Evolutionary conservation across 2,888 invertebrate species (phyloP), one percentile per base, ranked within the genome.

Genomic region (Nomada ruficornis): DNA sequence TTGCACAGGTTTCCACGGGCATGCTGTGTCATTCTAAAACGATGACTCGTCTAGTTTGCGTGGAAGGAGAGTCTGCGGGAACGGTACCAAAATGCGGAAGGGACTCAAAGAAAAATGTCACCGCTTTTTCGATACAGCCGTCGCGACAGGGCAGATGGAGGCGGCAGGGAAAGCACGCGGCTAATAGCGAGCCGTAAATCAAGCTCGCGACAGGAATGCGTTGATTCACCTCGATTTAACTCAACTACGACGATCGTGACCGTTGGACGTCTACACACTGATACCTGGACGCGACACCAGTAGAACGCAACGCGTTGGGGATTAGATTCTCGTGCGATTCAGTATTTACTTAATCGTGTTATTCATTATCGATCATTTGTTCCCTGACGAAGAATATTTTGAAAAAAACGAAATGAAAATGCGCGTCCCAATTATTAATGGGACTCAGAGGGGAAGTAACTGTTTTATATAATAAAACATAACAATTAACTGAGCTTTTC

Each of bases 111-210:
- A 86, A 86, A 86, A 86, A 86, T 86, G 75, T 86, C 77, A 62
- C 44, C 20, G 80, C 29, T 77, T 75, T 81, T 84, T 73, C 77
- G 78, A 81, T 84, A 77, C 65, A 55, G 57, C 65, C 78, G 50
- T 18, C 57, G 76, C 50, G 64, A 84, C 78, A 65, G 76, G 67
- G 23, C 36, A 26, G 29, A 47, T 18, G 5, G 20, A 7, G n/a
- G 44, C n/a, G 23, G 57, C 54, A 42, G 59, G 47, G 65, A 60
- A 59, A 65, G 63, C 63, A 69, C 77, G 73, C 72, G 77, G 76
- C 62, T 80, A 77, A 72, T 74, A 86, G 81, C 81, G 52, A 69
- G 69, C 82, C 84, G 86, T 86, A 86, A 86, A 86, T 86, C 86
- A 86, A 86, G 77, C 82, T 64, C 77, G 59, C 62, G 65, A 74